Evolutionary conservation across 2,888 invertebrate genomes (phyloP), one percentile per base, ranked within the genome.

Genomic region (Thyatira batis): DNA sequence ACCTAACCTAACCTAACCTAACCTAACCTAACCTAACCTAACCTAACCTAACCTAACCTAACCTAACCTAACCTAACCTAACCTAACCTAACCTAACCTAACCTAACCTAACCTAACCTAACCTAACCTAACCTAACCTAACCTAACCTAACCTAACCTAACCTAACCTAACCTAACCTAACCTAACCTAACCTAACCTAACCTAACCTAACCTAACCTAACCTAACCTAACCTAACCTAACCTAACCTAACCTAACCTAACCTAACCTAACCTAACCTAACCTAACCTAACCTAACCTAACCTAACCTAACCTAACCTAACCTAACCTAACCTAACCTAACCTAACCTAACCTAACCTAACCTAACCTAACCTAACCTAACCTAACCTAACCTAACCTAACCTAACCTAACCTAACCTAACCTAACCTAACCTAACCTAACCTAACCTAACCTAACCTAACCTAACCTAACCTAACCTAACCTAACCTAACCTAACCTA

Each of bases 361-460:
- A 65, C 64, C 60, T 61, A 63, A 61, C 63, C 59, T 57, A 58
- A 59, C 55, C 55, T 56, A 61, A 65, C 64, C 60, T 61, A 63
- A 61, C 63, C 59, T 57, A 58, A 59, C 55, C 55, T 51, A 60
- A 61, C 64, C 64, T 64, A 61, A 60, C 61, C 61, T 64, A 61
- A 61, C 64, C 61, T 64, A 61, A 61, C 65, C 65, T 62, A 61
- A 61, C 63, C 61, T 61, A 61, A 61, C 61, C 61, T 60, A 64
- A 60, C 64, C 61, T 60, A 61, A 61, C 64, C 60, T 57, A 60
- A 58, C 58, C 64, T 61, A 63, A 61, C 63, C 61, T 59, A 61
- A 61, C 62, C 62, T 65, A 63, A 59, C 65, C 61, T 63, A 63
- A 62, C 66, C 63, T 61, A 63, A 58, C 63, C 63, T 61, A 63